These are phyloP conservation scores for Orchestia grillus DNA, from an alignment of 1,140 invertebrate genomes.

Conservation along the genomic window DNA sequence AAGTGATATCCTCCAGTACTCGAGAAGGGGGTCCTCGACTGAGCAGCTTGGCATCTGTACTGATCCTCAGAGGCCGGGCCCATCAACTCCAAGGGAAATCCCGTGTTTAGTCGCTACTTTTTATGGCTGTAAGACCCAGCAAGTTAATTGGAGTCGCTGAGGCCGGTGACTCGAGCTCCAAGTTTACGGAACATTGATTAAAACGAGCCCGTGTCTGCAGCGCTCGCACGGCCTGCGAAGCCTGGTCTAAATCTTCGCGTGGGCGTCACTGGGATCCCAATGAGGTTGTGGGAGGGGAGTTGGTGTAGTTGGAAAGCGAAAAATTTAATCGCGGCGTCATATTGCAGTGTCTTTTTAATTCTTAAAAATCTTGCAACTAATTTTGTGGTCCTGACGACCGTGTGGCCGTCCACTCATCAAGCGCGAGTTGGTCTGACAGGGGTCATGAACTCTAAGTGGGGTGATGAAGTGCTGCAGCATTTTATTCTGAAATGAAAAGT, in stretches of 20 bases:
- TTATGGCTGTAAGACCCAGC: not conserved
- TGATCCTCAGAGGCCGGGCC: not conserved
- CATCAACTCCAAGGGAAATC: slow-evolving; percentile 17
- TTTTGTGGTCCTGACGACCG: not conserved
- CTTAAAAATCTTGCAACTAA: not conserved
- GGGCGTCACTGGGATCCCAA: not conserved
- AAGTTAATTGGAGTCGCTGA: slow-evolving; percentile 32
- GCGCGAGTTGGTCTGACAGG: not conserved
- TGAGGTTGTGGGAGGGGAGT: not conserved
- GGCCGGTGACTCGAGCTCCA: slow-evolving; percentile 1
- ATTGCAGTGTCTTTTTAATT: not conserved
- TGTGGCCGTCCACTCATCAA: not conserved
- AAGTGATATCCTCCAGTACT: not conserved
- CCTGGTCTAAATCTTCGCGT: not conserved
- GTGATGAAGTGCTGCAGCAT: too few relatives aligned
- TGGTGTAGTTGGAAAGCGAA: not conserved
- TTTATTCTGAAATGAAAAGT: too few relatives aligned
- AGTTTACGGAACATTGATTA: slow-evolving; percentile 44
- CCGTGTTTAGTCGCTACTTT: not conserved
- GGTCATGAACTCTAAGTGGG: not conserved
- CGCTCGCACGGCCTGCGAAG: not conserved
- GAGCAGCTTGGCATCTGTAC: not conserved
- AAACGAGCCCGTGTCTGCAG: not conserved
- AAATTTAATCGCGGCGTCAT: not conserved
- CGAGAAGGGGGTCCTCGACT: not conserved